These are phyloP conservation scores for Solea senegalensis DNA, from an alignment of 2,113 vertebrate species.

Conservation along the genomic window DNA sequence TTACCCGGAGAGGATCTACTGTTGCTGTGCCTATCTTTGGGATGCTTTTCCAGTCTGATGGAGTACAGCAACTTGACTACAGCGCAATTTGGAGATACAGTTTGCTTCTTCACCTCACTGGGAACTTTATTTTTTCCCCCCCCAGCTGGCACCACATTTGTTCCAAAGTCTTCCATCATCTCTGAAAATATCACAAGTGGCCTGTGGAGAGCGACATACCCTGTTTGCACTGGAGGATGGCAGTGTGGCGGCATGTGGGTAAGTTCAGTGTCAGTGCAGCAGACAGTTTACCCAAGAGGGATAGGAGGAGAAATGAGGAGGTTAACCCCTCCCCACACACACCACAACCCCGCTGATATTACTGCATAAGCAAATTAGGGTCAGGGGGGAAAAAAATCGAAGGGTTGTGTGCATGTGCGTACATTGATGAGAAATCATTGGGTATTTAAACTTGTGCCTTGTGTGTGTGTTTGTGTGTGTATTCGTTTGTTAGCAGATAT, in stretches of 20 bases:
- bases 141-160: slow-evolving; percentile 75
- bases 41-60: slow-evolving; percentile 69
- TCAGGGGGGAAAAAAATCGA: slow-evolving; percentile 16
- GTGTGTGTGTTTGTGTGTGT: background rate
- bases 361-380: slow-evolving; percentile 63
- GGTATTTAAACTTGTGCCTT: slow-evolving; percentile 43
- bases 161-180: slow-evolving; percentile 76
- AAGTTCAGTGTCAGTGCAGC: slow-evolving; percentile 77
- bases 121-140: slow-evolving; percentile 51
- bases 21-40: slow-evolving; percentile 65
- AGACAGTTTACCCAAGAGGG: slow-evolving; percentile 46
- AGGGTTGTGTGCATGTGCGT: slow-evolving; percentile 30
- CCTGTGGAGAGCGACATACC: slow-evolving; percentile 76
- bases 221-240: slow-evolving; percentile 78
- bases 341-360: slow-evolving; percentile 36
- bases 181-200: slow-evolving; percentile 83
- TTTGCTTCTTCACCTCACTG: slow-evolving; percentile 69
- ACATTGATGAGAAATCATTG: slow-evolving; percentile 46
- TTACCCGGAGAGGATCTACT: slow-evolving; percentile 59
- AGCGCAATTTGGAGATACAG: slow-evolving; percentile 54
- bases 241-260: slow-evolving; percentile 84
- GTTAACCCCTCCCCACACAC: slow-evolving; percentile 59
- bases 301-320: slow-evolving; percentile 60
- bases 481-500: background rate
- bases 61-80: slow-evolving; percentile 65